These are phyloP conservation scores for Scytalopus superciliaris DNA, from an alignment of 2,113 vertebrate genomes.

Conservation along the genomic window DNA sequence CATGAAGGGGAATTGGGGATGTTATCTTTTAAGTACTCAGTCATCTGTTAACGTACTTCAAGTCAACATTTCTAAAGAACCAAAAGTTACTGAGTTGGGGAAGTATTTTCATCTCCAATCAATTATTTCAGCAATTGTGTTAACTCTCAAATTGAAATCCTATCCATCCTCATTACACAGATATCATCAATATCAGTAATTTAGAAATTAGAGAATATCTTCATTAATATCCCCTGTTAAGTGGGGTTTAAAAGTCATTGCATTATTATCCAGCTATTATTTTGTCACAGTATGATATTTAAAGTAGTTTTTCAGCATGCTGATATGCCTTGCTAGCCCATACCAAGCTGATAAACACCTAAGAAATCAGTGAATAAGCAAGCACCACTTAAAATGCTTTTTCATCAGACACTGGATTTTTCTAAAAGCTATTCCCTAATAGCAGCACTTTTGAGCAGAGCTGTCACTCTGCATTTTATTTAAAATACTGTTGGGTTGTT, in stretches of 20 bases:
- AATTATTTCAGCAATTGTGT: slow-evolving; percentile 31
- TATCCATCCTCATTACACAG: slow-evolving; percentile 38
- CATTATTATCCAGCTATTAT: neutral
- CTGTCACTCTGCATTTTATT: neutral
- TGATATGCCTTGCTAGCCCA: neutral
- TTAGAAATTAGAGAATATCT: slow-evolving; percentile 15
- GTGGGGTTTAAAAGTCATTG: neutral
- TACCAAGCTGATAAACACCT: neutral
- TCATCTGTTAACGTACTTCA: neutral
- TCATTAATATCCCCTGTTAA: slow-evolving; percentile 44
- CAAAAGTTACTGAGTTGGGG: neutral
- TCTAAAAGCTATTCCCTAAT: neutral
- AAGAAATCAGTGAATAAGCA: slow-evolving; percentile 23
- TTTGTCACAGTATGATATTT: neutral
- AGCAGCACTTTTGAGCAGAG: neutral
- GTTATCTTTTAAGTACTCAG: neutral
- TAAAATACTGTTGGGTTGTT: neutral
- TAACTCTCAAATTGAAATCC: slow-evolving; percentile 43
- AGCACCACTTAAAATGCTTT: slow-evolving; percentile 3
- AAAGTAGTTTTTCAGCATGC: neutral
- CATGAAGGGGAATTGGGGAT: neutral
- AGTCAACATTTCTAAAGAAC: neutral
- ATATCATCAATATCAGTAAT: slow-evolving; percentile 53
- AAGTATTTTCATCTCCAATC: slow-evolving; percentile 16
- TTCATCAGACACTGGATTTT: neutral